A percentile compares a stretch with the other conserved stretches of the same genome.
Evolutionary conservation across 92 coral and sea anemone species (phyloP).

Genomic region (Siderastrea siderea): DNA sequence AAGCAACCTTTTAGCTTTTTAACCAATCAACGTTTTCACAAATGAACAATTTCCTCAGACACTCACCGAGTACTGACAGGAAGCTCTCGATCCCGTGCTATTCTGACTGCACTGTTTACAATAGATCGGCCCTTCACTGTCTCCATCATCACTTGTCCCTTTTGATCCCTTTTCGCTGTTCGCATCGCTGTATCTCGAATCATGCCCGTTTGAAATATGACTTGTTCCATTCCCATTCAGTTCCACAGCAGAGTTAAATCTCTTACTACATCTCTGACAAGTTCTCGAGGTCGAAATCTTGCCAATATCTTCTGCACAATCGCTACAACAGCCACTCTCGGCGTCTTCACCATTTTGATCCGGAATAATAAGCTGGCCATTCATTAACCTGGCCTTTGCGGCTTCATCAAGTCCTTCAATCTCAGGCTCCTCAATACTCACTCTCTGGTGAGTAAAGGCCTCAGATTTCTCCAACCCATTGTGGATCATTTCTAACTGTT

Average conservation of each 20-base stretch:
- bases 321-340: constrained; percentile 95
- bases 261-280: constrained; percentile 81
- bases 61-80: constrained; percentile 91
- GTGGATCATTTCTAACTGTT: constrained; percentile 92
- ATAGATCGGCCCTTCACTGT: constrained; percentile 59
- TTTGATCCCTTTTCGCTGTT: constrained; percentile 44
- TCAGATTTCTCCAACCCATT: constrained; percentile 71
- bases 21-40: background rate
- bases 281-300: constrained; percentile 51
- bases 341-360: constrained; percentile 78
- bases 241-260: constrained; percentile 62
- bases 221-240: constrained; percentile 67
- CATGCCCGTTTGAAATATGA: constrained; percentile 85
- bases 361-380: constrained; percentile 67
- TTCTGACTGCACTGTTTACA: constrained; percentile 91
- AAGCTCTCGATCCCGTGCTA: constrained; percentile 64
- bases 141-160: constrained; percentile 38
- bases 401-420: constrained; percentile 73
- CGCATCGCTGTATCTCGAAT: constrained; percentile 41
- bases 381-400: constrained; percentile 67
- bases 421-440: constrained; percentile 85
- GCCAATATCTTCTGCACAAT: constrained; percentile 76
- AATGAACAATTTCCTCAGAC: background rate
- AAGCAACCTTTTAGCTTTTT: too few species aligned
- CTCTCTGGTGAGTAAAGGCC: constrained; percentile 61